These are phyloP conservation scores for Stratiomys singularior DNA, from an alignment of 2,888 invertebrate genomes.

Conservation along the genomic window DNA sequence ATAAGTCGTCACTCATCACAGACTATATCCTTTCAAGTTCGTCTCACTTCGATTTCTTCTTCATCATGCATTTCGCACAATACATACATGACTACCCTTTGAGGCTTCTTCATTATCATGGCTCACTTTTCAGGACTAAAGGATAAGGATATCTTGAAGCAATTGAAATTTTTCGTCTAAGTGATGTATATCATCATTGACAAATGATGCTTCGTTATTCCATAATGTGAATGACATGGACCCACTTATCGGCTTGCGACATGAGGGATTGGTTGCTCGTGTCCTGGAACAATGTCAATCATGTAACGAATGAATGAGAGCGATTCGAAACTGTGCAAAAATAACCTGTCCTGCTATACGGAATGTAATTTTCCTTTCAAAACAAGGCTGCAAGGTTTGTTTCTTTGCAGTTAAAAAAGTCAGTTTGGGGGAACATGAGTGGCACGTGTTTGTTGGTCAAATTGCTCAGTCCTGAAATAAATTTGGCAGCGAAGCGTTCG, in stretches of 20 bases:
- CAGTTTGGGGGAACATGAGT: no score
- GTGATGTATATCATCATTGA: slow-evolving; percentile 42
- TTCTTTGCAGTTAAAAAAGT: no score
- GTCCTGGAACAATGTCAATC: background rate
- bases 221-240: background rate
- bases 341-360: background rate
- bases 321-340: background rate
- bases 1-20: slow-evolving; percentile 32
- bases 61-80: background rate
- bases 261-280: background rate
- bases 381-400: no score
- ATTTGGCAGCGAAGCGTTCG: no score
- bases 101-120: slow-evolving; percentile 25
- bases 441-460: no score
- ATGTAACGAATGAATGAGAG: background rate
- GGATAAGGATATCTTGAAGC: slow-evolving; percentile 19
- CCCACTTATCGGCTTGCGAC: slow-evolving; percentile 13
- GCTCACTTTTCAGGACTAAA: background rate
- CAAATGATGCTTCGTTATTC: slow-evolving; percentile 34
- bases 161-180: slow-evolving; percentile 37
- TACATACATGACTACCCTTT: background rate
- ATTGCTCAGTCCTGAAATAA: no score
- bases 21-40: slow-evolving; percentile 28
- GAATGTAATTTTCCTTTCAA: background rate
- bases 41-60: background rate